These are phyloP conservation scores for Plagiodera versicolora DNA, from an alignment of 2,888 invertebrate genomes.

Conservation along the genomic window DNA sequence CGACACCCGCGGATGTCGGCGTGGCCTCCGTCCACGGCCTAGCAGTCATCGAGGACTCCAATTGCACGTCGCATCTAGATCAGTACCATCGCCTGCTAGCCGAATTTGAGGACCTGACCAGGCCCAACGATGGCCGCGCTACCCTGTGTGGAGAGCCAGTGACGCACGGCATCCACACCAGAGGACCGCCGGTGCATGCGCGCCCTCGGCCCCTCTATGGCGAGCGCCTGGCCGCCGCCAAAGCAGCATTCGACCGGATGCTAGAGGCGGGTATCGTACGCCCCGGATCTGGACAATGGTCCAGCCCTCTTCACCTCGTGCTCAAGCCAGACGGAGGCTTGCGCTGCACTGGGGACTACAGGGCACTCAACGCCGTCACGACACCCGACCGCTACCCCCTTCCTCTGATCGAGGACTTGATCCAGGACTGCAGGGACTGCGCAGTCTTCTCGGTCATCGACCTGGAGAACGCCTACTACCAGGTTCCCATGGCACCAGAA, in stretches of 20 bases:
- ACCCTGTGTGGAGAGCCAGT: neutral
- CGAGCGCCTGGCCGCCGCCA: conserved; percentile 38
- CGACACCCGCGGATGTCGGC: neutral
- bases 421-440: conserved; percentile 25
- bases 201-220: conserved; percentile 41
- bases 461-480: conserved; percentile 45
- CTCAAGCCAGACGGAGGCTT: conserved; percentile 38
- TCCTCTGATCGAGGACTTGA: conserved; percentile 42
- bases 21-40: neutral
- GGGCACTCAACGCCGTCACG: conserved; percentile 41
- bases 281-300: conserved; percentile 43
- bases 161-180: conserved; percentile 38
- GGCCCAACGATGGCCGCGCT: neutral
- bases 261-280: conserved; percentile 37
- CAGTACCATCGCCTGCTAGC: neutral
- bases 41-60: neutral
- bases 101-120: neutral
- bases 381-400: conserved; percentile 37
- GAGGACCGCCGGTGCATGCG: conserved; percentile 41
- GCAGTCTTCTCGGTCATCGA: conserved; percentile 42
- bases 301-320: conserved; percentile 39
- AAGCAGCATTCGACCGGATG: conserved; percentile 41
- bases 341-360: conserved; percentile 50
- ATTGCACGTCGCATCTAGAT: neutral
- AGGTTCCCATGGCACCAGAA: conserved; percentile 43